These are phyloP conservation scores for Prionace glauca DNA, from an alignment of 2,797 vertebrate genomes.

Conservation along the genomic window DNA sequence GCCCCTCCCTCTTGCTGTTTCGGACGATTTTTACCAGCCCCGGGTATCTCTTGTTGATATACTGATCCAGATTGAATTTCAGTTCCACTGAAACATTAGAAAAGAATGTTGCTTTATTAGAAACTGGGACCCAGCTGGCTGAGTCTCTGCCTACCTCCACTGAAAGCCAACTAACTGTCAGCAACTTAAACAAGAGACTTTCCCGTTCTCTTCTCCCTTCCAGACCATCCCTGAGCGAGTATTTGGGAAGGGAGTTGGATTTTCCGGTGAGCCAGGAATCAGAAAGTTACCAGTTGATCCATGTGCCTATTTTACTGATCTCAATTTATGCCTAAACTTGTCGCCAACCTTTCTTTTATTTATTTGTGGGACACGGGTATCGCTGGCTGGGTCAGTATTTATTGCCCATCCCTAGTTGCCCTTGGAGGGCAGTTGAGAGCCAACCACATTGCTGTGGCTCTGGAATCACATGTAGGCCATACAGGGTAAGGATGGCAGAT, in stretches of 20 bases:
- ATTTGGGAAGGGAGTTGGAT: not conserved
- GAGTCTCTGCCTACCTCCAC: not conserved
- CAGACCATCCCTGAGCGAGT: not conserved
- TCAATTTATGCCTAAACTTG: not conserved
- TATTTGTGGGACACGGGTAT: too few species aligned
- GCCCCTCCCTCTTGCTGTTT: constrained; percentile 82
- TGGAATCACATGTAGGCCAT: too few species aligned
- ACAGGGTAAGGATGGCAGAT: too few species aligned
- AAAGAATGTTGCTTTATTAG: not conserved
- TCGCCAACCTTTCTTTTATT: too few species aligned
- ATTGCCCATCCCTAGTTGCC: too few species aligned
- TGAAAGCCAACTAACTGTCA: not conserved
- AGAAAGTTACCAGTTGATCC: not conserved
- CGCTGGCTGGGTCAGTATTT: too few species aligned
- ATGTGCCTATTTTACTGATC: not conserved
- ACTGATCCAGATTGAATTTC: constrained; percentile 92
- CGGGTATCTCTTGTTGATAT: constrained; percentile 83
- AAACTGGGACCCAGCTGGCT: not conserved
- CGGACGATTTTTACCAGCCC: constrained; percentile 92
- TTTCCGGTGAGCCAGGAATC: not conserved
- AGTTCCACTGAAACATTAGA: constrained; percentile 70
- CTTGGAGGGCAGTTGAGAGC: too few species aligned
- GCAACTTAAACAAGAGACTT: not conserved
- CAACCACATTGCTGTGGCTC: too few species aligned
- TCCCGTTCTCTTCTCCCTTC: not conserved